Evolutionary conservation across 30 jellyfish, hydroid and myxozoan species (phyloP).

Genomic region (Morbakka virulenta): DNA sequence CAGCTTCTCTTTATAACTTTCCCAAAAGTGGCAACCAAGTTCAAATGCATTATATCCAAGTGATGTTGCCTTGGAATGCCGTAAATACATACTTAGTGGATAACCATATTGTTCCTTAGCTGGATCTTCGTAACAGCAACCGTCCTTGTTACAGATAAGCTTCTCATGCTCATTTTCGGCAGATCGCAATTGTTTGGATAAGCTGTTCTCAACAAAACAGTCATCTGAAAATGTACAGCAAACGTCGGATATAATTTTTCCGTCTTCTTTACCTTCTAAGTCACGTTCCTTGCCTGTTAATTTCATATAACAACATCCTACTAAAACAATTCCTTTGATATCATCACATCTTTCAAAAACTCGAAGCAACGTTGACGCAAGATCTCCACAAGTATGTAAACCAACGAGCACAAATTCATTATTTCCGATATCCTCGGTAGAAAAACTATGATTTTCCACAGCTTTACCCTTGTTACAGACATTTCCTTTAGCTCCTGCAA

Average conservation of each 20-base stretch:
- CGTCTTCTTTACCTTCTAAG: not conserved
- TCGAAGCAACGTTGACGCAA: conserved; percentile 76
- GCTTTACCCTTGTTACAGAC: too few relatives aligned
- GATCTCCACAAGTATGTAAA: conserved; percentile 88
- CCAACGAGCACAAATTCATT: conserved; percentile 60
- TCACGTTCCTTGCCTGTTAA: conserved; percentile 27
- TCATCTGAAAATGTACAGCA: not conserved
- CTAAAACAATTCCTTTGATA: conserved; percentile 60
- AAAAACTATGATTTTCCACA: too few relatives aligned
- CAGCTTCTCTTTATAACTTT: conserved; percentile 58
- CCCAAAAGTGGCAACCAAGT: conserved; percentile 79
- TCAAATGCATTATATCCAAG: conserved; percentile 70
- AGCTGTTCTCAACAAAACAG: not conserved
- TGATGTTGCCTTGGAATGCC: conserved; percentile 20
- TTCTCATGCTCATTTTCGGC: not conserved
- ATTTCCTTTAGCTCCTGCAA: too few relatives aligned
- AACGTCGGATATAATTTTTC: too few relatives aligned
- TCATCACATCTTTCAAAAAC: conserved; percentile 44
- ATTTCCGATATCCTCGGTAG: too few relatives aligned
- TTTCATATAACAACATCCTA: conserved; percentile 82
- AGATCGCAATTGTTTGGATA: not conserved
- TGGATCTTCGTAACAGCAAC: not conserved
- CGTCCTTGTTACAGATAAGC: not conserved
- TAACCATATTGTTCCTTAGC: conserved; percentile 29
- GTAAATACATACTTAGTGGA: conserved; percentile 65